Evolutionary conservation across 2,888 invertebrate species (phyloP), one percentile per base, ranked within the genome.

Genomic region (Drosophila lutescens): DNA sequence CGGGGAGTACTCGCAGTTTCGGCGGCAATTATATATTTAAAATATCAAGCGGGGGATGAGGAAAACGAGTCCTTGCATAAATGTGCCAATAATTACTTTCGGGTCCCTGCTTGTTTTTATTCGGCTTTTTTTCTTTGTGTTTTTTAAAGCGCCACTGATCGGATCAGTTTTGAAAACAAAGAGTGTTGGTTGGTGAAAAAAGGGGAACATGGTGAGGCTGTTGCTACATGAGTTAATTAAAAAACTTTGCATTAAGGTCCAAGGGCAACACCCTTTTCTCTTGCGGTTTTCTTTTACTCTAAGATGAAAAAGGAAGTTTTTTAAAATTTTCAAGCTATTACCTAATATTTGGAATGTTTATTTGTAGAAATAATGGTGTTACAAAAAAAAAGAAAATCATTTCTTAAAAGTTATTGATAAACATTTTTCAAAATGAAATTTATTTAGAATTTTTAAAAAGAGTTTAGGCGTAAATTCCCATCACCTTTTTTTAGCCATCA

Each of bases 61-160:
- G n/a, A 34, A 36, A 50, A 43, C 81, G 77, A 80, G 85, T 71
- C 76, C 58, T 63, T 83, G 85, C 83, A 85, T 84, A 84, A 84
- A 85, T 85, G 85, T 83, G 85, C 83, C 83, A 85, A 84, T 84
- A 84, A 84, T 84, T 85, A 84, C 80, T 78, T 85, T 83, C 34
- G 80, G 66, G 43, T 63, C 44, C 44, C 71, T 59, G 63, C 60
- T 63, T 78, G 74, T 70, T 77, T 71, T 74, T 76, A 49, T 69
- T 73, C 36, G 46, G 55, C 62, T 56, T 53, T 23, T 57, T 62
- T 56, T 53, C 20, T 57, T 69, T 58, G 30, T 49, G 20, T 62
- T 40, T 51, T 61, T 53, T 43, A 65, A 41, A 53, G 54, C 65
- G 56, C 40, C 67, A 56, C 55, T 71, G 82, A 83, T 85, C 83